These are phyloP conservation scores for Rhodophaea formosa DNA, from an alignment of 2,888 invertebrate species.

Conservation along the genomic window DNA sequence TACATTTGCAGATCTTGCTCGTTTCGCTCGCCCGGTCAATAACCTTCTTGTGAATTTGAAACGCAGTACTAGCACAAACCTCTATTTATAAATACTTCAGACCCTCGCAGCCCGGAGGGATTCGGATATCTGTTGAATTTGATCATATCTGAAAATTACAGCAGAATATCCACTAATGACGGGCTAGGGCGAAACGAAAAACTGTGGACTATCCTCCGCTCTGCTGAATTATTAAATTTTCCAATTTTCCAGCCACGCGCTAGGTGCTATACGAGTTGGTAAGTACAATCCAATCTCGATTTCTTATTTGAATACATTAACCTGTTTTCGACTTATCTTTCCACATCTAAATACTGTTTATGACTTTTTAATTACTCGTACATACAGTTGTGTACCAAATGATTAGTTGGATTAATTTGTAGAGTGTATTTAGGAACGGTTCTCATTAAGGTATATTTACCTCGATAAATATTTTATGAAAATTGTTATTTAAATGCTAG, in stretches of 20 bases:
- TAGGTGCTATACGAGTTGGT: conserved; percentile 8
- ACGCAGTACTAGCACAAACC: too few species aligned
- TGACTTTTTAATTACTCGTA: background rate
- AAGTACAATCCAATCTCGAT: conserved; percentile 14
- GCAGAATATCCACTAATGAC: conserved; percentile 44
- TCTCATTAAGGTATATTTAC: background rate
- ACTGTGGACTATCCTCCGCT: conserved; percentile 30
- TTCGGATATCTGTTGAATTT: conserved; percentile 36
- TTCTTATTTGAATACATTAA: conserved; percentile 18
- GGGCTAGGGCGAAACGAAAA: conserved; percentile 34
- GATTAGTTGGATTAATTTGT: background rate
- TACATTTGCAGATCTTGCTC: too few species aligned
- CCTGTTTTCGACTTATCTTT: background rate
- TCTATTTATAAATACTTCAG: conserved; percentile 9
- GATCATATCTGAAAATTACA: conserved; percentile 38
- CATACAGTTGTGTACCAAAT: background rate
- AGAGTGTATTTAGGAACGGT: background rate
- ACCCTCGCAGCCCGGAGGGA: conserved; percentile 13
- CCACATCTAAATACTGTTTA: background rate
- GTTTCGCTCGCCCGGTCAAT: too few species aligned
- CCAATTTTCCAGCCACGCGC: conserved; percentile 35
- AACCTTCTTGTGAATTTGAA: too few species aligned
- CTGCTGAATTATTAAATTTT: conserved; percentile 46
- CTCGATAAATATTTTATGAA: background rate
- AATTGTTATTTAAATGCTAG: background rate